phyloP scores from a whole-genome alignment of 2,888 invertebrate species.

The Pharmacophagus antenor region DNA sequence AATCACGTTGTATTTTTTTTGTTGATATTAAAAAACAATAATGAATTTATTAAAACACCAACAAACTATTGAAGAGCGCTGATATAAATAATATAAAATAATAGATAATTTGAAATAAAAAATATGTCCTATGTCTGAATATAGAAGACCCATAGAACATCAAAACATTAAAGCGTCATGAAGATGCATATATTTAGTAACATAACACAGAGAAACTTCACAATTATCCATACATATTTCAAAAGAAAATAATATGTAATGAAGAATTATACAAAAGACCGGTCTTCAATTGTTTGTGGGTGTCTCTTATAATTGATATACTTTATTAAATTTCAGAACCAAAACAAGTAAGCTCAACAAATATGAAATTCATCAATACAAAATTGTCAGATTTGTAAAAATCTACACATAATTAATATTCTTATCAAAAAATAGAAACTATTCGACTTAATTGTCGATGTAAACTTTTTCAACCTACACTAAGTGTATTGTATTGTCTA shows the following conservation, averaged over 20 bases:
- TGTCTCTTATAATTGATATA: too few relatives aligned
- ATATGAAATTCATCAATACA: conserved; percentile 1
- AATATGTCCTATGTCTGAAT: neutral
- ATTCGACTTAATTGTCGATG: neutral
- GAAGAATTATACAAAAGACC: too few relatives aligned
- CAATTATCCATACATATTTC: neutral
- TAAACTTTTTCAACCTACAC: neutral
- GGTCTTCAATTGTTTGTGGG: too few relatives aligned
- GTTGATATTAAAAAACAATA: neutral
- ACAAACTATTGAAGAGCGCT: neutral
- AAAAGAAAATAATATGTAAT: neutral
- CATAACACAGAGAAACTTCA: neutral
- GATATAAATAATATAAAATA: neutral
- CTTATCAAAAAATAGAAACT: neutral
- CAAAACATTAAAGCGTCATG: neutral
- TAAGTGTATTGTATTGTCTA: too few relatives aligned
- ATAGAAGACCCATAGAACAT: neutral
- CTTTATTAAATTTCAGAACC: conserved; percentile 4
- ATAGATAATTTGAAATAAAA: neutral
- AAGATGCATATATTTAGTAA: neutral
- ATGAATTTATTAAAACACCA: too few relatives aligned
- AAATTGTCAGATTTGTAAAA: conserved; percentile 6
- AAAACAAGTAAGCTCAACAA: conserved; percentile 5
- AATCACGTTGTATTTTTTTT: neutral
- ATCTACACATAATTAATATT: conserved; percentile 3